phyloP scores from a whole-genome alignment of 92 coral and sea anemone genomes.

The Phenganax subtilis region DNA sequence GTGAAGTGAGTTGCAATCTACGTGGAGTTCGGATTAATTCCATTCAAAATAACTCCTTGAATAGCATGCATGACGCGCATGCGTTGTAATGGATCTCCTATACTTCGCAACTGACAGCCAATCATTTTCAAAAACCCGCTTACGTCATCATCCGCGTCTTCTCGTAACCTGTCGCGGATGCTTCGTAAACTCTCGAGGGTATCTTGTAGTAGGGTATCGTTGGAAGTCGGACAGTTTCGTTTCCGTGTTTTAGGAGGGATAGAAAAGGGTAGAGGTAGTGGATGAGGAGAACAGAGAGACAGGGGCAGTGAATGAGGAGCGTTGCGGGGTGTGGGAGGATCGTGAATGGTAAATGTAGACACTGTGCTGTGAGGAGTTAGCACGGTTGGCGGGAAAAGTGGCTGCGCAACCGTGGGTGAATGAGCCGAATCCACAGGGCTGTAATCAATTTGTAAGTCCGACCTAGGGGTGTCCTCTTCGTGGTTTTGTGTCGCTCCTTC shows the following conservation, averaged over 20 bases:
- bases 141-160: slow-evolving; percentile 39
- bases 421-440: background rate
- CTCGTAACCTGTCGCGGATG: slow-evolving; percentile 23
- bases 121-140: slow-evolving; percentile 37
- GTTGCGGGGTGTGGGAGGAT: background rate
- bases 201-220: slow-evolving; percentile 23
- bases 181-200: slow-evolving; percentile 35
- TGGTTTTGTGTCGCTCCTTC: background rate
- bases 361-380: background rate
- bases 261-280: background rate
- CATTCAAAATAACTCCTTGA: slow-evolving; percentile 27
- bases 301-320: background rate
- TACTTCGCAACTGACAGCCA: slow-evolving; percentile 34
- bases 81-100: slow-evolving; percentile 38
- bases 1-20: background rate
- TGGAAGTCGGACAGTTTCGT: slow-evolving; percentile 13
- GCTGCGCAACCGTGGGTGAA: background rate
- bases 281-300: background rate
- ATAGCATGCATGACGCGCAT: slow-evolving; percentile 41
- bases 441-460: background rate
- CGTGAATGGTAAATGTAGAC: background rate
- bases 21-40: background rate
- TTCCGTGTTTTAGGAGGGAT: slow-evolving; percentile 19
- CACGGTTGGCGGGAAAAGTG: background rate
- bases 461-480: background rate